A percentile compares a stretch with the other conserved stretches of the same genome.
phyloP scores from a whole-genome alignment of 2,888 invertebrate species.

The Amiota minor region DNA sequence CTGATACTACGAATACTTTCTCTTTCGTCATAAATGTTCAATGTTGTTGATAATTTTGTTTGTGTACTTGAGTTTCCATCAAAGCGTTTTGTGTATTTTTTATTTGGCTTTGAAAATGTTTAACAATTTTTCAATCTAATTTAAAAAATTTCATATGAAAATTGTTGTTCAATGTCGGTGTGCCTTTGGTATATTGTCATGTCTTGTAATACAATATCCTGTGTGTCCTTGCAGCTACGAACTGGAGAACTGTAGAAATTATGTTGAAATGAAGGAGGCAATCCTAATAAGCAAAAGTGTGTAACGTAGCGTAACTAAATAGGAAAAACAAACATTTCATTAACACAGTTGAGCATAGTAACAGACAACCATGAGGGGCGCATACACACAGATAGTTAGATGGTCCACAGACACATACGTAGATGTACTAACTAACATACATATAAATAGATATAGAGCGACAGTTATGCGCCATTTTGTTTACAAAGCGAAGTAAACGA shows the following conservation, averaged over 20 bases:
- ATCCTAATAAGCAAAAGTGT: slow-evolving; percentile 67
- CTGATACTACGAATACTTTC: not conserved
- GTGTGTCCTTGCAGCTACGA: slow-evolving; percentile 2
- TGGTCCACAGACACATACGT: slow-evolving; percentile 29
- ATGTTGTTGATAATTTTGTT: not conserved
- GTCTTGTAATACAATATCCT: slow-evolving; percentile 13
- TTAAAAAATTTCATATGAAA: slow-evolving; percentile 5
- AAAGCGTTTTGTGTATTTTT: not conserved
- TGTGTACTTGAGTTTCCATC: not conserved
- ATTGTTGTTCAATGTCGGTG: not conserved
- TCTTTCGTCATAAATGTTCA: not conserved
- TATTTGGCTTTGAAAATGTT: not conserved
- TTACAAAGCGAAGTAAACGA: slow-evolving; percentile 8
- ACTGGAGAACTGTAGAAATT: not conserved
- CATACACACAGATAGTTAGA: slow-evolving; percentile 24
- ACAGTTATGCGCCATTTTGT: slow-evolving; percentile 55
- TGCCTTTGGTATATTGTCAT: not conserved
- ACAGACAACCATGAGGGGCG: slow-evolving; percentile 40
- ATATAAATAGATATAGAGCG: slow-evolving; percentile 37
- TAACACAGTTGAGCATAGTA: slow-evolving; percentile 50
- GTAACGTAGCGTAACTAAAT: slow-evolving; percentile 65
- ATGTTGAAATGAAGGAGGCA: slow-evolving; percentile 8
- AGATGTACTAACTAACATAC: not conserved
- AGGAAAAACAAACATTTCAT: slow-evolving; percentile 67
- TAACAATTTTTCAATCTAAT: slow-evolving; percentile 1